phyloP scores from a whole-genome alignment of 2,888 invertebrate species.

The Adineta ricciae region DNA sequence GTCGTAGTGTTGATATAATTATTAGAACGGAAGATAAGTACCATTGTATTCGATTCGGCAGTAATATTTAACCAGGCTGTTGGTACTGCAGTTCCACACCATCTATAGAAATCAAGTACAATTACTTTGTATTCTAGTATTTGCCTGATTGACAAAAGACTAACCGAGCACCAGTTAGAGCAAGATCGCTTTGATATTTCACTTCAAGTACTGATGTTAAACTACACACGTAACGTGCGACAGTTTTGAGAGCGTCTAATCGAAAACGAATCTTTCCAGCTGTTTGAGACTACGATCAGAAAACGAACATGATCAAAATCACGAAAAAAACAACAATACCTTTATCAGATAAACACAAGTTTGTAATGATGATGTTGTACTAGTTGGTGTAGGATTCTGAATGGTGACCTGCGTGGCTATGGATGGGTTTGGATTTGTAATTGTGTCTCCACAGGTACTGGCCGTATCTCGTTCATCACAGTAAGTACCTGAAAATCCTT shows the following conservation, averaged over 20 bases:
- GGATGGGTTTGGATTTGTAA: neutral
- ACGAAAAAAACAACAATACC: too few relatives aligned
- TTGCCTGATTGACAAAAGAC: too few relatives aligned
- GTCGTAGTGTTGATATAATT: neutral
- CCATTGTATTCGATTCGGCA: neutral
- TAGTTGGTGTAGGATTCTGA: conserved; percentile 8
- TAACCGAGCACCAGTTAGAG: neutral
- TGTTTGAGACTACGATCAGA: neutral
- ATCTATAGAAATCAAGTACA: neutral
- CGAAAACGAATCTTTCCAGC: neutral
- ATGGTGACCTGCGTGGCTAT: neutral
- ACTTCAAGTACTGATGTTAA: neutral
- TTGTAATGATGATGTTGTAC: neutral
- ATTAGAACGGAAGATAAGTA: neutral
- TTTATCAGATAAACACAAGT: neutral
- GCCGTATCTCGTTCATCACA: neutral
- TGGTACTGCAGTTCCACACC: neutral
- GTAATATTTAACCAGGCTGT: neutral
- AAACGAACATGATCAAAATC: too few relatives aligned
- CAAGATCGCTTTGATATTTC: neutral
- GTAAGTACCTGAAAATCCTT: neutral
- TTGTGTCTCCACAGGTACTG: neutral
- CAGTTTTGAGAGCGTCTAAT: neutral
- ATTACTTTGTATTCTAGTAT: too few relatives aligned
- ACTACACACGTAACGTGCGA: neutral